A percentile compares a stretch with the other conserved stretches of the same genome.
These are phyloP conservation scores for Argya squamiceps DNA, from an alignment of 2,797 vertebrate species.

Conservation along the genomic window DNA sequence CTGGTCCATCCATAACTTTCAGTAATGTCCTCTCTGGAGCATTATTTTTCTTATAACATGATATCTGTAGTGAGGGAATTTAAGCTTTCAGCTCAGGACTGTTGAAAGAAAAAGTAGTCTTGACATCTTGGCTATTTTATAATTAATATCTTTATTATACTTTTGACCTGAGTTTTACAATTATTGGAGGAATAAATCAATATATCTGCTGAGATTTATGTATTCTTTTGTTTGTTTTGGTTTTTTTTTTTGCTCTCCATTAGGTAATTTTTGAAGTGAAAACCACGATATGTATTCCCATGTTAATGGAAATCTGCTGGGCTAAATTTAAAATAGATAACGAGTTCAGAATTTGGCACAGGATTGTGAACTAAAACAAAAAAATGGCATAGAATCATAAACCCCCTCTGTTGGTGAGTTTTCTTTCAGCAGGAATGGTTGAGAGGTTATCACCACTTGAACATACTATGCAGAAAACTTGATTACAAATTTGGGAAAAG, in stretches of 20 bases:
- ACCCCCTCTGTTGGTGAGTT: not conserved
- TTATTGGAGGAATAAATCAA: not conserved
- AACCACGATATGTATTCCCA: accelerated
- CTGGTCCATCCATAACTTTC: constrained; percentile 57
- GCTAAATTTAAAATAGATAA: not conserved
- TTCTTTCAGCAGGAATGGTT: not conserved
- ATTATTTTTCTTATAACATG: constrained; percentile 2
- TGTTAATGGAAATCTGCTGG: not conserved
- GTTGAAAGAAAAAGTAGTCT: not conserved
- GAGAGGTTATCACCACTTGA: not conserved
- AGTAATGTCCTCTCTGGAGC: constrained; percentile 37
- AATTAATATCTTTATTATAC: constrained; percentile 18
- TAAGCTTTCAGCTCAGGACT: not conserved
- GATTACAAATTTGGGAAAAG: not conserved
- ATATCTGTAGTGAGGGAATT: not conserved
- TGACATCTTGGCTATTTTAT: not conserved
- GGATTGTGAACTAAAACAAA: not conserved
- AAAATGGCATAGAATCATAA: not conserved
- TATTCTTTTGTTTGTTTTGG: not conserved
- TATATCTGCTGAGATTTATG: not conserved
- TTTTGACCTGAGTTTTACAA: not conserved
- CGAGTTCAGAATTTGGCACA: not conserved
- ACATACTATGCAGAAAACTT: accelerated
- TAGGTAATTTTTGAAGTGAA: not conserved
- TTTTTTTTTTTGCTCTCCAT: not conserved